Evolutionary conservation across 2,888 invertebrate genomes (phyloP).

Genomic region (Scaptomyza flava): DNA sequence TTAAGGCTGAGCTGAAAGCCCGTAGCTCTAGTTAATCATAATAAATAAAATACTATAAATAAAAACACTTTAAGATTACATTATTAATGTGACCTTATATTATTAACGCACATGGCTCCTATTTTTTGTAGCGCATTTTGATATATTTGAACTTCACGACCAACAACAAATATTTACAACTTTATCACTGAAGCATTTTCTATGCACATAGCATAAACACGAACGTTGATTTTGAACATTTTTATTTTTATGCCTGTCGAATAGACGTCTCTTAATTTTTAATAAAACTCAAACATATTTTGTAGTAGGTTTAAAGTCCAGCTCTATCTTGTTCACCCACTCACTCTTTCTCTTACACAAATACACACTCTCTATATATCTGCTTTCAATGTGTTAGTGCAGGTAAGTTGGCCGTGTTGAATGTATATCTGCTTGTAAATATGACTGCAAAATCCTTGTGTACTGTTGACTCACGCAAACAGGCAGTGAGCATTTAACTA

Average conservation of each 20-base stretch:
- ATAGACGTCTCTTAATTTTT: slow-evolving; percentile 62
- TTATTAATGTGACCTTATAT: background rate
- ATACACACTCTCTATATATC: background rate
- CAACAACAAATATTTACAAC: slow-evolving; percentile 55
- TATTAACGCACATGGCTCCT: background rate
- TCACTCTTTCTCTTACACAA: background rate
- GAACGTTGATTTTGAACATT: slow-evolving; percentile 21
- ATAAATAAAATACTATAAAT: no score
- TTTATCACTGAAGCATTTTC: slow-evolving; percentile 49
- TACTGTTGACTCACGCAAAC: slow-evolving; percentile 44
- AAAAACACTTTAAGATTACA: background rate
- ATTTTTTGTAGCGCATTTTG: background rate
- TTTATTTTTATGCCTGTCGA: slow-evolving; percentile 25
- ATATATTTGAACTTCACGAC: slow-evolving; percentile 30
- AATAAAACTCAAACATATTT: slow-evolving; percentile 75
- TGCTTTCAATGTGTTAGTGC: no score
- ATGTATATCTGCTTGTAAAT: slow-evolving; percentile 32
- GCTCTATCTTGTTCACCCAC: background rate
- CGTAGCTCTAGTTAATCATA: no score
- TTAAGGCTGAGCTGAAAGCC: no score
- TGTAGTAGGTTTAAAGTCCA: slow-evolving; percentile 55
- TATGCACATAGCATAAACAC: slow-evolving; percentile 58
- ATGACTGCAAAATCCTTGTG: slow-evolving; percentile 47
- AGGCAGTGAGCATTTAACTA: slow-evolving; percentile 32
- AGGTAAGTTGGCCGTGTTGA: no score